phyloP scores from a whole-genome alignment of 2,113 vertebrate species.

The Jaculus jaculus region DNA sequence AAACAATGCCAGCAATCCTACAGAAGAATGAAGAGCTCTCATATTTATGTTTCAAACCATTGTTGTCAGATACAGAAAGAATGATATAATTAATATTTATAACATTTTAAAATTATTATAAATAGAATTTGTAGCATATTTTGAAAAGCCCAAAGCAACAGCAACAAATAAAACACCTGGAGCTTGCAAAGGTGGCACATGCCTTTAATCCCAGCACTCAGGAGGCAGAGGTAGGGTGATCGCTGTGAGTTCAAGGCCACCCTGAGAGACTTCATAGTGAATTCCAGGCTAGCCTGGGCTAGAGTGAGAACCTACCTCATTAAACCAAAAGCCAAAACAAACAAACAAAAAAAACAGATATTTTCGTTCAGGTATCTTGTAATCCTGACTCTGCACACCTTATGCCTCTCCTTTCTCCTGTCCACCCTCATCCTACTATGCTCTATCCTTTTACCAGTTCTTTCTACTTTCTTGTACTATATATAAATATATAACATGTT shows the following conservation, averaged over 20 bases:
- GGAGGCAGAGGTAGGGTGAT: too few species aligned
- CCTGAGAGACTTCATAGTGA: too few species aligned
- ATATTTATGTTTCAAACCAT: neutral
- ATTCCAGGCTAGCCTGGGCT: too few species aligned
- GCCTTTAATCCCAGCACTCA: too few species aligned
- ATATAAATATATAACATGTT: neutral
- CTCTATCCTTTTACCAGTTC: neutral
- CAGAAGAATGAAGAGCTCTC: neutral
- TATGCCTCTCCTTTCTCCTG: too few species aligned
- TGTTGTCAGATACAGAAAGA: neutral
- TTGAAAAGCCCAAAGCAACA: too few species aligned
- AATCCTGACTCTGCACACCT: neutral
- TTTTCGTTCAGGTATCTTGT: neutral
- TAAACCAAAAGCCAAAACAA: too few species aligned
- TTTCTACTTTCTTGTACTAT: neutral
- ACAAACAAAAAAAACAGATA: neutral
- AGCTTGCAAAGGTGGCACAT: too few species aligned
- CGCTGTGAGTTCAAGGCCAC: too few species aligned
- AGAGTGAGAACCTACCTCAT: too few species aligned
- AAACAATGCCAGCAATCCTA: neutral
- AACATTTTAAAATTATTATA: conserved; percentile 15
- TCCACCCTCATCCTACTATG: neutral
- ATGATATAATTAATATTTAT: neutral
- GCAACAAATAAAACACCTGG: too few species aligned
- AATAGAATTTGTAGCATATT: neutral